Base-by-base conservation (phyloP, 2,888 invertebrate genomes). In the Argynnis bischoffii region DNA sequence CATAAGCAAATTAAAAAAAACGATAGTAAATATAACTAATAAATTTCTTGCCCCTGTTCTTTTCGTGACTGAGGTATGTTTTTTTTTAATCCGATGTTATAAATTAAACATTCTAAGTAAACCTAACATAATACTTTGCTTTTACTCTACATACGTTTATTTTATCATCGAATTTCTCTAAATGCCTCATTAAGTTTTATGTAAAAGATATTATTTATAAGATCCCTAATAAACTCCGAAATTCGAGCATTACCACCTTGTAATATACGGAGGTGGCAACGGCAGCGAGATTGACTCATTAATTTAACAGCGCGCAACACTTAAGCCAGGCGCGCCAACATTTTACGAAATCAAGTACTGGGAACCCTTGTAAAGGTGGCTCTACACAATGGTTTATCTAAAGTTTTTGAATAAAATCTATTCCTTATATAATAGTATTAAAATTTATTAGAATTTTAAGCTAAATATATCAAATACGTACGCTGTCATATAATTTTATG, bases 241-340 rank as follows among this genome's bases (percentile, higher is more conserved):
- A 26, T 59, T 48, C 59, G 81, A 85, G 84, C 85, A 90, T 92
- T 91, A 90, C 91, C 92, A 90, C 90, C 87, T 90, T 86, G 88
- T 92, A 89, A 88, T 90, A 90, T 89, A 78, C 75, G 83, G 84
- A 87, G 88, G 88, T 85, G 84, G 85, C 79, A 85, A 66, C 66
- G 66, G 66, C 55, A 61, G 80, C 78, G 81, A 91, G 90, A 92
- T 92, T 92, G 92, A 86, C 92, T 92, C 92, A 92, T 92, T 91
- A 90, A 91, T 92, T 92, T 92, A 89, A 91, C 90, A 90, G 86
- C 89, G 87, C 84, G 91, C 90, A 90, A 91, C 92, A 89, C 90
- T 92, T 90, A 90, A 89, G 89, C 89, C 84, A 86, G 87, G 83
- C 85, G 82, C 85, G 88, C 88, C 88, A 89, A 87, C 89, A 88